Base-by-base conservation (phyloP, 2,888 invertebrate species). In the Sinodicranocentrus sp. region DNA sequence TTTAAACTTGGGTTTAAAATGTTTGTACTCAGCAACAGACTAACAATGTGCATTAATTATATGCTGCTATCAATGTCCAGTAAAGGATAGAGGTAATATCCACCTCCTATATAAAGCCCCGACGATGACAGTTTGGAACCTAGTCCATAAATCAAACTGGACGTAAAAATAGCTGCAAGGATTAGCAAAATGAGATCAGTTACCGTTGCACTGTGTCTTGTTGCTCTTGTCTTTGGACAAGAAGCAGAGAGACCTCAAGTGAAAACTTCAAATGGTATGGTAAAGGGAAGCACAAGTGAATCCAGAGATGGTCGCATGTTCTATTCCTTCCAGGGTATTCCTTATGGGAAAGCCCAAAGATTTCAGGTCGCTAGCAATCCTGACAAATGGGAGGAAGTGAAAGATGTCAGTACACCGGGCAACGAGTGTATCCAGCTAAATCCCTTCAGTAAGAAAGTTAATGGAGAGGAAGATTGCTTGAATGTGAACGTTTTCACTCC, bases 401-500 rank as follows among this genome's bases (percentile, higher is more conserved):
- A 68, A 19, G 84, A 88, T 65, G 85, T 65, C 3, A n/a, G 15
- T n/a, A 86, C 82, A 0, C 52, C 33, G 33, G 85, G 79, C 2
- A 71, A 67, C 2, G 8, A 44, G 6, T 88, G 88, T 21, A 76
- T 82, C 15, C 85, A 88, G 25, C 84, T 39, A 26, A n/a, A 43
- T 15, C 70, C 75, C 15, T 15, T 61, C 8, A 28, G 21, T 0
- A 85, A 59, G 43, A 39, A 23, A 10, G 71, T 68, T 26, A 5
- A 28, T 15, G 88, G 88, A 25, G 19, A 61, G 21, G 88, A 88
- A 26, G 85, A 86, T 19, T 87, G 88, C 57, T 78, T 86, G 2
- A 84, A 61, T 10, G n/a, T 87, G 15, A 86, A 88, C 57, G 87
- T 87, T 13, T 86, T 57, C 33, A 82, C 87, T 2, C 84, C 85